A percentile compares a stretch with the other conserved stretches of the same genome.
Evolutionary conservation across 2,797 vertebrate genomes (phyloP).

Genomic region (Hephaestus fuliginosus): DNA sequence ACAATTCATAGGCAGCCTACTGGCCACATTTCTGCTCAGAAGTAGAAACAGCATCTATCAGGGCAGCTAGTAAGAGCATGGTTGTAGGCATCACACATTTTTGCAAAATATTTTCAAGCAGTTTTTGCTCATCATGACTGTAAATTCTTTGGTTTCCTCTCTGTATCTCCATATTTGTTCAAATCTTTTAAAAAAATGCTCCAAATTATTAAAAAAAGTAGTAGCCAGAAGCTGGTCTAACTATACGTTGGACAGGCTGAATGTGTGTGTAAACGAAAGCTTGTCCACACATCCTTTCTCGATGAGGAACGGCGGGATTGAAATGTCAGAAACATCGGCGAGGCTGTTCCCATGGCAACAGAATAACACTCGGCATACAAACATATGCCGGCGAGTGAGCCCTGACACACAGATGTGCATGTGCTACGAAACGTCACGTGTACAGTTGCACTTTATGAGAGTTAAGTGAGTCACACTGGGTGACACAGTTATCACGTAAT

Average conservation of each 20-base stretch:
- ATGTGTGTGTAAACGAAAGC: constrained; percentile 4
- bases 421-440: neutral
- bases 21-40: neutral
- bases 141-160: too few relatives aligned
- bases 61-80: too few relatives aligned
- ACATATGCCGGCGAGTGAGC: neutral
- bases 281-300: neutral
- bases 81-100: too few relatives aligned
- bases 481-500: neutral
- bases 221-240: neutral
- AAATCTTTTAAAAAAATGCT: neutral
- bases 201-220: neutral
- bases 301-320: neutral
- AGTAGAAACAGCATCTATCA: too few relatives aligned
- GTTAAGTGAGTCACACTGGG: neutral
- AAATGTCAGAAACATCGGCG: constrained; percentile 30
- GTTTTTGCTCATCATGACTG: too few relatives aligned
- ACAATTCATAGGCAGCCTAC: neutral
- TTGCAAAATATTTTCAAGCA: too few relatives aligned
- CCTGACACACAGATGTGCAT: neutral
- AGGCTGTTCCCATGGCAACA: constrained; percentile 41
- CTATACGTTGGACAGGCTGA: neutral
- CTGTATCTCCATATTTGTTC: too few relatives aligned
- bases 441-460: constrained; percentile 13
- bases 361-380: constrained; percentile 22